phyloP scores from a whole-genome alignment of 1,140 invertebrate genomes.

The Trichogramma pretiosum region DNA sequence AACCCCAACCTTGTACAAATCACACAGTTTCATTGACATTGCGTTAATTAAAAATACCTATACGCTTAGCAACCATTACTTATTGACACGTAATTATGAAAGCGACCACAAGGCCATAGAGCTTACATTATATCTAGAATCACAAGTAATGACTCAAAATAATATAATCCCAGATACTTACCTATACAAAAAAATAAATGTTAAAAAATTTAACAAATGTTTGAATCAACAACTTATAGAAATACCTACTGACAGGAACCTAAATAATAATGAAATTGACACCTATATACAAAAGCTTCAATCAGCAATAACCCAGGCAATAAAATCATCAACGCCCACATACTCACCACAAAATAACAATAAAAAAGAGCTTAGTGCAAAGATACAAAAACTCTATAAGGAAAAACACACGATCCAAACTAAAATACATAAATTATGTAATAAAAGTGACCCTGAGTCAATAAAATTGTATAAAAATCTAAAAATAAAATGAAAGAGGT shows the following conservation, averaged over 20 bases:
- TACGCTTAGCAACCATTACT: not conserved
- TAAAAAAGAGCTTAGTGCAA: not conserved
- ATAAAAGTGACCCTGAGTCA: not conserved
- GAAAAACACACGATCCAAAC: not conserved
- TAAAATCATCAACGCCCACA: not conserved
- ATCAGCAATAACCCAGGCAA: not conserved
- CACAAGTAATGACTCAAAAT: not conserved
- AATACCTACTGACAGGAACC: not conserved
- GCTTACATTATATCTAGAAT: not conserved
- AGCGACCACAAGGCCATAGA: slow-evolving; percentile 10
- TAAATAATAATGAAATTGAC: not conserved
- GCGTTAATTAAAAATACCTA: slow-evolving; percentile 1
- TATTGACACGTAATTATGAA: not conserved
- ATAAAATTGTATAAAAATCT: not conserved
- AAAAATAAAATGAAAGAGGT: not conserved
- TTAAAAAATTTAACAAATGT: slow-evolving; percentile 12
- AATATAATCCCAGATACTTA: not conserved
- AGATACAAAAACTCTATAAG: slow-evolving; percentile 3
- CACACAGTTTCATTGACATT: slow-evolving; percentile 11
- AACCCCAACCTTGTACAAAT: not conserved
- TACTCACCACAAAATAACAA: not conserved
- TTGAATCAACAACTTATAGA: not conserved
- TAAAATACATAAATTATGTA: slow-evolving; percentile 2
- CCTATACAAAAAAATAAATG: slow-evolving; percentile 18
- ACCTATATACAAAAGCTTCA: not conserved